Evolutionary conservation across 1,140 invertebrate genomes (phyloP).

Genomic region (Triops cancriformis): DNA sequence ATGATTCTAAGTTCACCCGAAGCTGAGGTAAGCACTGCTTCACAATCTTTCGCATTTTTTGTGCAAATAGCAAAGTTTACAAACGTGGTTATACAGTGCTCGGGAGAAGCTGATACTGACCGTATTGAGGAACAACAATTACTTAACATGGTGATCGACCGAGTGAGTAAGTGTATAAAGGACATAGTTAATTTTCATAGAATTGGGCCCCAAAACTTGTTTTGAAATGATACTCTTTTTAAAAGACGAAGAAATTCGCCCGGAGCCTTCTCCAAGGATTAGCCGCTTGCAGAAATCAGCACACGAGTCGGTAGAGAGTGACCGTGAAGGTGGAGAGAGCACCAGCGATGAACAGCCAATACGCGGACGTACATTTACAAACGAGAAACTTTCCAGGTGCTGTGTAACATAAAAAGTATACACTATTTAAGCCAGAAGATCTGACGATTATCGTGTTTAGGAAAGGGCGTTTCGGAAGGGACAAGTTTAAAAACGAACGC

Average conservation of each 20-base stretch:
- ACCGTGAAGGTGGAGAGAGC: not conserved
- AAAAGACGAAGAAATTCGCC: not conserved
- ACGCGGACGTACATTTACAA: not conserved
- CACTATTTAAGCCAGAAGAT: no score
- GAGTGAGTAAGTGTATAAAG: not conserved
- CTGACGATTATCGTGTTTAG: not conserved
- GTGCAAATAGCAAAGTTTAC: not conserved
- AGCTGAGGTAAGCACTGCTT: not conserved
- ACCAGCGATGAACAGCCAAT: not conserved
- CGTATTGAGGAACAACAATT: not conserved
- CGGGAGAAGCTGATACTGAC: not conserved
- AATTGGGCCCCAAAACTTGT: not conserved
- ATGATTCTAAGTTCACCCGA: not conserved
- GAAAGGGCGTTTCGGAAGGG: not conserved
- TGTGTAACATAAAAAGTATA: not conserved
- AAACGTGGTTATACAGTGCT: not conserved
- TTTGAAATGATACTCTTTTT: not conserved
- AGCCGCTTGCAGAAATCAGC: not conserved
- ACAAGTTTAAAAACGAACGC: slow-evolving; percentile 19
- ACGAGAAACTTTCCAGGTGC: not conserved
- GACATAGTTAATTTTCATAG: not conserved
- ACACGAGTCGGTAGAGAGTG: not conserved
- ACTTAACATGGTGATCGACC: not conserved
- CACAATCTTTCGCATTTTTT: not conserved
- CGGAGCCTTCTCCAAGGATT: not conserved